Evolutionary conservation across 2,797 vertebrate species (phyloP).

Genomic region (Trachops cirrhosus): DNA sequence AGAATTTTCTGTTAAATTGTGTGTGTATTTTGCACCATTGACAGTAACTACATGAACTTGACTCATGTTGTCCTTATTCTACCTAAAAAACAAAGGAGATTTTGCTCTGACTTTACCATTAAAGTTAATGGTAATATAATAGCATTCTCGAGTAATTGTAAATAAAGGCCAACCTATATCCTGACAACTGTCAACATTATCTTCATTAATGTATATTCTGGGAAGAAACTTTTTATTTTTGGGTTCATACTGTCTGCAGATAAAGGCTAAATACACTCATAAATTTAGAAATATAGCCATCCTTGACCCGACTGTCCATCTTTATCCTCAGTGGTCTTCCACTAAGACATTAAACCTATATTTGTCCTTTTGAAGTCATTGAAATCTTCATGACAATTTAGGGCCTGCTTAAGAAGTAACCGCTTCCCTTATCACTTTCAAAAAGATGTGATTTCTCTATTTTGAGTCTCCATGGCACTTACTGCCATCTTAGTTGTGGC

Average conservation of each 20-base stretch:
- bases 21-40: background rate
- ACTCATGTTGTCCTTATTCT: background rate
- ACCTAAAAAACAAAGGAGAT: background rate
- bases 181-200: background rate
- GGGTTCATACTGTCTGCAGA: background rate
- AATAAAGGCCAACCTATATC: background rate
- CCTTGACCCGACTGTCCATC: background rate
- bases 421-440: background rate
- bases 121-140: background rate
- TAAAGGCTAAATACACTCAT: background rate
- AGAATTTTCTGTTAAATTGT: background rate
- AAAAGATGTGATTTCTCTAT: background rate
- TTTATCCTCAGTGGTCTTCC: background rate
- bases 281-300: background rate
- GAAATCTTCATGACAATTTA: background rate
- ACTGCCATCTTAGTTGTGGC: background rate
- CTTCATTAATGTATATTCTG: background rate
- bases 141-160: background rate
- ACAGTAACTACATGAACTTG: background rate
- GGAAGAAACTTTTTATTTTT: background rate
- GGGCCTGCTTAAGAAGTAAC: background rate
- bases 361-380: background rate
- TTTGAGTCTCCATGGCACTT: background rate
- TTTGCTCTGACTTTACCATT: background rate
- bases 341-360: background rate